phyloP scores from a whole-genome alignment of 92 coral and sea anemone species.

The Nematostella vectensis region DNA sequence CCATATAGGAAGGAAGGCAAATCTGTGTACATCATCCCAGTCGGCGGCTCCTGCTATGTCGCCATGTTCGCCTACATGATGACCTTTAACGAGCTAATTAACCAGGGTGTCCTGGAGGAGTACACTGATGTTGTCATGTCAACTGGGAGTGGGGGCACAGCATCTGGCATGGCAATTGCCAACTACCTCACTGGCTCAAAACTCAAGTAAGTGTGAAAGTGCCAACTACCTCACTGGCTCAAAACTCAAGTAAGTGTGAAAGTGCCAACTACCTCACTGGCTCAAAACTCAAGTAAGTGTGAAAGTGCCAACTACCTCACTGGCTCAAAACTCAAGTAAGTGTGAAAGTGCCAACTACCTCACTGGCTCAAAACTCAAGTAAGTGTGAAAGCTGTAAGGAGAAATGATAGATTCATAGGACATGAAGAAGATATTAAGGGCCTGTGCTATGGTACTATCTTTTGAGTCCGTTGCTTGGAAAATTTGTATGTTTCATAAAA shows the following conservation, averaged over 20 bases:
- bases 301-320: slow-evolving; percentile 69
- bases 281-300: too few relatives aligned
- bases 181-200: slow-evolving; percentile 69
- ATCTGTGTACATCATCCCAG: slow-evolving; percentile 47
- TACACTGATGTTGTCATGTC: slow-evolving; percentile 75
- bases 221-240: too few relatives aligned
- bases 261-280: too few relatives aligned
- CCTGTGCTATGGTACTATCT: too few relatives aligned
- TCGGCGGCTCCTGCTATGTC: slow-evolving; percentile 63
- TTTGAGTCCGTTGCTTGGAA: too few relatives aligned
- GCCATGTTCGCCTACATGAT: slow-evolving; percentile 71
- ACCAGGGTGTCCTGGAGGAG: slow-evolving; percentile 50
- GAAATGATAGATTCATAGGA: too few relatives aligned
- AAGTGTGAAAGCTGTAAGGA: too few relatives aligned
- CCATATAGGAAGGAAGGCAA: slow-evolving; percentile 30
- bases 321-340: slow-evolving; percentile 63
- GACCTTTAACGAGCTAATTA: slow-evolving; percentile 56
- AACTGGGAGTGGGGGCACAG: slow-evolving; percentile 74
- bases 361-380: too few relatives aligned
- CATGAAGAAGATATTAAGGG: too few relatives aligned
- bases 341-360: too few relatives aligned
- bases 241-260: too few relatives aligned
- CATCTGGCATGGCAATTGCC: slow-evolving; percentile 74
- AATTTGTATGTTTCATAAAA: too few relatives aligned
- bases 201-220: slow-evolving; percentile 42